Base-by-base conservation (phyloP, 1,140 invertebrate genomes). In the Eriosoma lanigerum region DNA sequence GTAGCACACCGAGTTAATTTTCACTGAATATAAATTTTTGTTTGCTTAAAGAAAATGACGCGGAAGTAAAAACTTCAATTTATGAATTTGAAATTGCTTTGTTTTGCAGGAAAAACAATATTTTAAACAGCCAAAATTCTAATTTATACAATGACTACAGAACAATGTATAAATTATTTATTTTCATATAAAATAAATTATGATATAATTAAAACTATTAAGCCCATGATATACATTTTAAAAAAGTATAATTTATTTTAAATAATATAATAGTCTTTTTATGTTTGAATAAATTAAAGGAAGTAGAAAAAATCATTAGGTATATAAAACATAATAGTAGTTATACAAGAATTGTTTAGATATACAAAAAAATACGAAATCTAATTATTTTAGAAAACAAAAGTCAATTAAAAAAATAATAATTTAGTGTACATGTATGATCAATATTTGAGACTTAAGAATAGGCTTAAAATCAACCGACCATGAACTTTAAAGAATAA, bases 361-460 rank as follows among this genome's bases (percentile, higher is more conserved):
- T 17, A 26, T 68, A 26, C 1, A 26, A 50, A 24, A 73, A 12
- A 70, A 50, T 12, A 17, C 9, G 5, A 12, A 70, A 50, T 15
- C 15, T 29, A 29, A 72, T 72, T 72, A 19, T 50, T 38, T 21
- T 56, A 75, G 12, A 75, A 38, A 0, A 75, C 48, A 73, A 56
- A 75, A 75, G 50, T 75, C 19, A 21, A 56, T 58, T 38, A 24
- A 75, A 75, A 75, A 56, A 56, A 32, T 9, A 58, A 44, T 9
- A 58, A 44, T 17, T 15, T 12, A 38, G 32, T 4, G 32, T 38
- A 38, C 21, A 44, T 44, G 21, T 26, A 29, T n/a, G 46, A 70
- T 70, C 13, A 19, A 26, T 70, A 70, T 26, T 46, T 46, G 15
- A 48, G 13, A n/a, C n/a, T n/a, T n/a, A n/a, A 4, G 32, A 8